Evolutionary conservation across 2,113 vertebrate genomes (phyloP), one percentile per base, ranked within the genome.

Genomic region (Beaufortia kweichowensis): DNA sequence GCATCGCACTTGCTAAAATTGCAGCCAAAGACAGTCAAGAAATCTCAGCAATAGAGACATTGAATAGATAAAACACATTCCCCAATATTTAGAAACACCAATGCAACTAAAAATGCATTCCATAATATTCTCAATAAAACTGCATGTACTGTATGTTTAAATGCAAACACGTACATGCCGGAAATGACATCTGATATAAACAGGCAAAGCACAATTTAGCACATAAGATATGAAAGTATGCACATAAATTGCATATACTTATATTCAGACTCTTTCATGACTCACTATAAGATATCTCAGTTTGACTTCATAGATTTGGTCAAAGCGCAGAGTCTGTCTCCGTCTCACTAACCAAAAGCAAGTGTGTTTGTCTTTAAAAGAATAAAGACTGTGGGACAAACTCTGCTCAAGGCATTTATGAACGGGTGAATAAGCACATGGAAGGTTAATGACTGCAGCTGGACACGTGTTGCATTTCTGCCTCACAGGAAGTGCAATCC

Each of bases 1-100:
- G 81, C 82, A 15, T 84, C 88, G 81, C 85, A 87, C 86, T 87
- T 91, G 89, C 86, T 91, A 88, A 89, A 87, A 91, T 79, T 57
- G 67, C 84, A 90, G 78, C 87, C 85, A 80, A 81, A 85, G 89
- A 90, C 79, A 76, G 84, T 87, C 87, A 89, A 81, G 60, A 78
- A 41, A 56, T 55, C 8, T 56, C 55, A 80, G 81, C 61, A 63
- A 69, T 41, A 12, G 91, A 73, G 60, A 10, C 73, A 77, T 78
- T 75, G 79, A 9, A 78, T 48, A 60, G 72, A 73, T 66, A 74
- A 63, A 8, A n/a, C n/a, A n/a, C n/a, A n/a, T n/a, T n/a, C n/a
- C n/a, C n/a, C n/a, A 70, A 39, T 61, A 64, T 26, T 81, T 62
- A 69, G n/a, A 70, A 68, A 80, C 59, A 63, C 66, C n/a, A 19